Base-by-base conservation (phyloP, 2,888 invertebrate species). In the Phalera bucephala region DNA sequence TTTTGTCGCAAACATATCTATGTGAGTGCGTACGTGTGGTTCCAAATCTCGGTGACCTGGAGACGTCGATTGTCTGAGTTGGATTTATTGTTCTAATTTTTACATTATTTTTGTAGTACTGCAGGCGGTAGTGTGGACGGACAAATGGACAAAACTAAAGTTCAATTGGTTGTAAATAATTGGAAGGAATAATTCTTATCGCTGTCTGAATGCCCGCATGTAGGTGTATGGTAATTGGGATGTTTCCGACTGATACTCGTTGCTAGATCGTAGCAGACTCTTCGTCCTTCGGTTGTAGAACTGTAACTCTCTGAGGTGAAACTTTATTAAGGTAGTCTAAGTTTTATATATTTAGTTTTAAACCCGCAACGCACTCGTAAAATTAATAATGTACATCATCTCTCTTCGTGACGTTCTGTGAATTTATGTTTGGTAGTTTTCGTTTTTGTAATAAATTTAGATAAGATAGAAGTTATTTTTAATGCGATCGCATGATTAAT, bases 1-100 rank as follows among this genome's bases (percentile, higher is more conserved):
- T 85, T 87, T 75, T 83, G 81, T 87, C 85, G 86, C 86, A 83
- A 82, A 87, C 88, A 87, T 87, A 87, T 86, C 87, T 82, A 60
- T 74, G 69, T 78, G 62, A 71, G 72, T 70, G 60, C 59, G 76
- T 71, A 63, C 55, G 74, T 64, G 71, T 72, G 77, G 64, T 65
- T 76, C 72, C 71, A 76, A 71, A 56, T 49, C 56, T 48, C 47
- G 38, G 19, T 37, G 52, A 48, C 49, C 46, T 54, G 45, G 52
- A 38, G 52, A 55, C 55, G 58, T 65, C 55, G 64, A 69, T 61
- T 62, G 50, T 49, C 60, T 58, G 52, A 64, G 49, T 45, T 46
- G 46, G 50, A 57, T 70, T 64, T 66, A n/a, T n/a, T 27, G 13
- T 27, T 27, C 2, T 27, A 11, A 13, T n/a, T 14, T 27, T 14